A percentile compares a stretch with the other conserved stretches of the same genome.
Evolutionary conservation across 2,797 vertebrate genomes (phyloP).

Genomic region (Psittacula echo): DNA sequence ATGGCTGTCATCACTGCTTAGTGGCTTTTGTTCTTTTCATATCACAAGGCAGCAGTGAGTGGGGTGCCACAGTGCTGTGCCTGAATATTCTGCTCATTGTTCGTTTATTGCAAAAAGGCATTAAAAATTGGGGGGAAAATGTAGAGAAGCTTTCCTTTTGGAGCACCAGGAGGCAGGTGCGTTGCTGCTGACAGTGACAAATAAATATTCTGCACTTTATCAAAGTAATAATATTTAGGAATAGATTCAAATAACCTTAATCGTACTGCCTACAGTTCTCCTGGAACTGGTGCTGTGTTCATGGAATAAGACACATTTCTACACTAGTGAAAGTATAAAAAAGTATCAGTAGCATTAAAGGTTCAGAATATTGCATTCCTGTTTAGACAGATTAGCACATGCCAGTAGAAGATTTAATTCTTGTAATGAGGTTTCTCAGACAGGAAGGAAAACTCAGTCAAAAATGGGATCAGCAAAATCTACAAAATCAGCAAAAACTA

Average conservation of each 20-base stretch:
- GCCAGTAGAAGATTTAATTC: not conserved
- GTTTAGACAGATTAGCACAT: not conserved
- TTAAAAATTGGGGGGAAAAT: not conserved
- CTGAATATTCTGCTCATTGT: not conserved
- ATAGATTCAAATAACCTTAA: not conserved
- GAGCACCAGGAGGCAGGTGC: not conserved
- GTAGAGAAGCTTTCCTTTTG: not conserved
- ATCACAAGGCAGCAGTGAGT: not conserved
- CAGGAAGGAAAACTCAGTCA: not conserved
- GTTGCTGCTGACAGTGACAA: not conserved
- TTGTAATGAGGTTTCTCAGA: not conserved
- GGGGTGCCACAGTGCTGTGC: not conserved
- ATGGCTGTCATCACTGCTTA: slow-evolving; percentile 49
- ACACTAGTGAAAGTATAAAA: not conserved
- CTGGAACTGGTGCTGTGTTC: not conserved
- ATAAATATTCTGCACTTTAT: not conserved
- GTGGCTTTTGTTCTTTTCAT: slow-evolving; percentile 45
- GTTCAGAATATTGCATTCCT: not conserved
- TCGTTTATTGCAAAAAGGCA: not conserved
- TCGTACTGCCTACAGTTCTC: not conserved
- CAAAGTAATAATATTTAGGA: not conserved
- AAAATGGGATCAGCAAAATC: not conserved
- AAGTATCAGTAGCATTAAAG: not conserved
- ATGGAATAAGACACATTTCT: not conserved
- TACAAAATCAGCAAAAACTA: not conserved